Percentiles rank a stretch among this genome's conserved stretches.
These are phyloP conservation scores for Latheticus oryzae DNA, from an alignment of 2,888 invertebrate species.

Conservation along the genomic window DNA sequence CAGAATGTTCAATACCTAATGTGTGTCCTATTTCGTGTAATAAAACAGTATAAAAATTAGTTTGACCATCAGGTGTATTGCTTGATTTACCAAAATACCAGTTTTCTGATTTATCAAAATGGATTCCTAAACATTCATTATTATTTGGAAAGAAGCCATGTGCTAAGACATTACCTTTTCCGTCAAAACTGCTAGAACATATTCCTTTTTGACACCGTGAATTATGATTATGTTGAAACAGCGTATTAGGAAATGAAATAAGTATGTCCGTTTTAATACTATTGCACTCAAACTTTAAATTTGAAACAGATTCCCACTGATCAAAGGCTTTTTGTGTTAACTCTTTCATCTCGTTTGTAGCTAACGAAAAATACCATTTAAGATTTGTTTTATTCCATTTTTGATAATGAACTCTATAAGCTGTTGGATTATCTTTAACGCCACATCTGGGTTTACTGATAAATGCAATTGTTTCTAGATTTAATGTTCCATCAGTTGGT, in stretches of 20 bases:
- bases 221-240: constrained; percentile 39
- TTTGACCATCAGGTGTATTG: constrained; percentile 18
- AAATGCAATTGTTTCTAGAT: not conserved
- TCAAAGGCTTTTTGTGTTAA: constrained; percentile 18
- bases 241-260: constrained; percentile 27
- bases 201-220: constrained; percentile 36
- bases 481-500: not conserved
- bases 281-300: constrained; percentile 20
- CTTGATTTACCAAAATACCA: constrained; percentile 27
- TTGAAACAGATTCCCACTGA: constrained; percentile 19
- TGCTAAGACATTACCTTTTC: constrained; percentile 31
- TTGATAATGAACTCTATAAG: constrained; percentile 6
- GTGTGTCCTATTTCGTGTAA: constrained; percentile 18
- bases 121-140: constrained; percentile 17
- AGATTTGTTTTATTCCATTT: constrained; percentile 6
- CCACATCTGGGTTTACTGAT: no score
- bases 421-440: constrained; percentile 8
- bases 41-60: constrained; percentile 22
- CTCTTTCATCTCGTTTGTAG: constrained; percentile 34
- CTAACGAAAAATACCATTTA: constrained; percentile 9
- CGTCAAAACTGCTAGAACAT: constrained; percentile 38
- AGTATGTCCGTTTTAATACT: constrained; percentile 26
- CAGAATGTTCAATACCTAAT: constrained; percentile 27
- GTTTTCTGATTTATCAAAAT: constrained; percentile 29
- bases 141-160: constrained; percentile 39